These are phyloP conservation scores for Portunus trituberculatus DNA, from an alignment of 1,140 invertebrate species.

Conservation along the genomic window DNA sequence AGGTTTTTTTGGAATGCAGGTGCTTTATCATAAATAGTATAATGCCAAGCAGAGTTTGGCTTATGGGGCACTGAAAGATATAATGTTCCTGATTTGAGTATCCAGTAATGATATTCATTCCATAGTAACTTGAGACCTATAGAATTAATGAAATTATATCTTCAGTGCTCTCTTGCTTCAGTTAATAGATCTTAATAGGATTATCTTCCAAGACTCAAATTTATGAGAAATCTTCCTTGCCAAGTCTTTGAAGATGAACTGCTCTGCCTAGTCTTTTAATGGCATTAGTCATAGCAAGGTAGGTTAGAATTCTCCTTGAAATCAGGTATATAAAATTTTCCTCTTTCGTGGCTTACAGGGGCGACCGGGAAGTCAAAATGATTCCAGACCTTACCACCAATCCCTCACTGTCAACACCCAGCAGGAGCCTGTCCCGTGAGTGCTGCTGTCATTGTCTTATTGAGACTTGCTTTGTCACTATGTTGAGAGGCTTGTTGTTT, in stretches of 20 bases:
- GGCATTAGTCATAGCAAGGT: not conserved
- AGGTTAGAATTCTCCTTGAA: not conserved
- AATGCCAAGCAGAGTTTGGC: slow-evolving; percentile 57
- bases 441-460: not conserved
- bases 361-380: slow-evolving; percentile 75
- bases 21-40: slow-evolving; percentile 59
- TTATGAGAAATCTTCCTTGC: too few relatives aligned
- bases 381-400: slow-evolving; percentile 77
- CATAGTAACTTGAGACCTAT: not conserved
- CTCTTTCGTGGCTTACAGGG: slow-evolving; percentile 49
- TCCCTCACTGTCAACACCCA: slow-evolving; percentile 79
- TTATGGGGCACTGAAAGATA: slow-evolving; percentile 54
- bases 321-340: not conserved
- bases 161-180: slow-evolving; percentile 27
- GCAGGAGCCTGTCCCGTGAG: slow-evolving; percentile 79
- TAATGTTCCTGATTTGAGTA: not conserved
- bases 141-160: slow-evolving; percentile 1
- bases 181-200: not conserved
- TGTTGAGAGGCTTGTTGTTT: too few relatives aligned
- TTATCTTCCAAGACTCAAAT: slow-evolving; percentile 31
- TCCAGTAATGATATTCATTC: not conserved
- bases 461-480: too few relatives aligned
- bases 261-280: not conserved
- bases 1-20: slow-evolving; percentile 59
- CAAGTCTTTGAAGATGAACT: slow-evolving; percentile 7